Evolutionary conservation across 2,797 vertebrate genomes (phyloP), one percentile per base, ranked within the genome.

Genomic region (Phoeniculus purpureus): DNA sequence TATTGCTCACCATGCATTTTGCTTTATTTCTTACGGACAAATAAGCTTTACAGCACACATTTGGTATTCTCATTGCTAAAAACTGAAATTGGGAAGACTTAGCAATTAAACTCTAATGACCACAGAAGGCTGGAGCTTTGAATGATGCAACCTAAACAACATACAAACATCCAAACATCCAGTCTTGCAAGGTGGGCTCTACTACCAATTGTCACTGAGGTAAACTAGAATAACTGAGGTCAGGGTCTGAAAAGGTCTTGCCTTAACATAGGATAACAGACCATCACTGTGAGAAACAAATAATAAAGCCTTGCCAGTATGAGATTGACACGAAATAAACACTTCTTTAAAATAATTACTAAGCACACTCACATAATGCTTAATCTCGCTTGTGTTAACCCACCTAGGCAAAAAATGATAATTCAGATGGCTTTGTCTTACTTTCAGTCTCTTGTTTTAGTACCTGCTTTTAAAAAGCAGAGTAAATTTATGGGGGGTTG

Each of bases 1-100:
- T 54, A 67, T 32, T 0, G 0, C 9, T 81, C 9, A 66, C 12
- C 47, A 25, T 37, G 11, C 58, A 34, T 77, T 85, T 83, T 61
- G 9, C 15, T 64, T 61, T 81, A 22, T 64, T 74, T 71, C 19
- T 55, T 29, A 61, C 6, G 10, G 80, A 71, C 34, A 61, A 72
- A 59, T 12, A 87, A 91, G 23, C 31, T 11, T 67, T 73, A 43
- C 6, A 62, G 45, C 0, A 2, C 2, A 0, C n/a, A 12, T 55
- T 85, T 64, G 29, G 16, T 67, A 59, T 47, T 12, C 13, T 31
- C 31, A 31, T 7, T 52, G 9, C 32, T 55, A 54, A 8, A 16
- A 25, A 16, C 6, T 77, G 34, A 87, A 87, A 82, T 77, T 56
- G 29, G 40, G 19, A 80, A 59, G 26, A 74, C 31, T 58, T 84